Evolutionary conservation across 2,888 invertebrate species (phyloP).

Genomic region (Calameuta pallipes): DNA sequence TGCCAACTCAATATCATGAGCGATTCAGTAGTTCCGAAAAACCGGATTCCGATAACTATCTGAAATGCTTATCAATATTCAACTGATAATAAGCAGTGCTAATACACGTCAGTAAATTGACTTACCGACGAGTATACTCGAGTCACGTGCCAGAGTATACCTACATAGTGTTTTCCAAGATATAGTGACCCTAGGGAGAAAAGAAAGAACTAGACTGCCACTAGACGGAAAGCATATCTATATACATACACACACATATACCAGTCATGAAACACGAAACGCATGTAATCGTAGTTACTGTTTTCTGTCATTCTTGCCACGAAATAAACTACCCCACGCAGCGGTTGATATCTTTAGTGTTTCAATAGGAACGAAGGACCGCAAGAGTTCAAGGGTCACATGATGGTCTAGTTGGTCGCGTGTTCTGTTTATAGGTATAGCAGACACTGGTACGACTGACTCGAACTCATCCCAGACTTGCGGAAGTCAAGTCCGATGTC

Average conservation of each 20-base stretch:
- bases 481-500: not conserved
- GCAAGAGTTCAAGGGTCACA: no score
- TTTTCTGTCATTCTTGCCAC: not conserved
- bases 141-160: not conserved
- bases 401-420: not conserved
- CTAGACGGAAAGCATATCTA: not conserved
- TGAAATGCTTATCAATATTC: not conserved
- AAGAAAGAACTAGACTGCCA: not conserved
- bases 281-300: not conserved
- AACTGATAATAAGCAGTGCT: not conserved
- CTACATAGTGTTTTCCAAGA: not conserved
- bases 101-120: not conserved
- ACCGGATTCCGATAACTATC: not conserved
- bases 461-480: not conserved
- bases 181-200: not conserved
- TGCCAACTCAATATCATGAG: not conserved
- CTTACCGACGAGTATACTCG: not conserved
- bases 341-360: not conserved
- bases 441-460: not conserved
- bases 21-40: no score
- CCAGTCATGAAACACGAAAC: not conserved
- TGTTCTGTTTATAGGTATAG: not conserved
- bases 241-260: no score
- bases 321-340: not conserved
- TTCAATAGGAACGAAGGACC: not conserved